Evolutionary conservation across 2,888 invertebrate species (phyloP).

Genomic region (Lasius fuliginosus): DNA sequence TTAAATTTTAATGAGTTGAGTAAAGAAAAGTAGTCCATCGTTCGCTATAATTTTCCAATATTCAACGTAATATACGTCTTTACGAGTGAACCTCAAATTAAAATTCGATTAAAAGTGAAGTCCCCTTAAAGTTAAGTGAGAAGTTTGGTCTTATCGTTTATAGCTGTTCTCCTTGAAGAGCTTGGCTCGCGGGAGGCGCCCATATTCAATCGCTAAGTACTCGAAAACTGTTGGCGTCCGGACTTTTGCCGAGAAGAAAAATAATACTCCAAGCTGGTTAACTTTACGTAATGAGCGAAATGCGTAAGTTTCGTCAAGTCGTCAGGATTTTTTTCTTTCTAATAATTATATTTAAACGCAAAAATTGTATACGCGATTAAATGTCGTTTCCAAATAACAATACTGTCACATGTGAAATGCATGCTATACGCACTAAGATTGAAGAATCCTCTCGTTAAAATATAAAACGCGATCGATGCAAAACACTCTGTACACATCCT

Average conservation of each 20-base stretch:
- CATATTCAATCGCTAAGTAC: slow-evolving; percentile 15
- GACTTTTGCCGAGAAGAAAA: neutral
- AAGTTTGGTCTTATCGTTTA: slow-evolving; percentile 36
- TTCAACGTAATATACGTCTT: neutral
- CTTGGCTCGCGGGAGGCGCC: neutral
- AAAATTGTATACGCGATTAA: neutral
- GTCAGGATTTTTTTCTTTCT: neutral
- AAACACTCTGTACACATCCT: neutral
- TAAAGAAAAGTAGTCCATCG: neutral
- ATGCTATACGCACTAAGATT: neutral
- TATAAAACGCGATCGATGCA: neutral
- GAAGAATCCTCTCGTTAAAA: slow-evolving; percentile 12
- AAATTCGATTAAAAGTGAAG: neutral
- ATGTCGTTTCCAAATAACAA: neutral
- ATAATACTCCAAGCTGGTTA: neutral
- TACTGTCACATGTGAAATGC: neutral
- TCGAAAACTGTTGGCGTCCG: neutral
- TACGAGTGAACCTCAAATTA: neutral
- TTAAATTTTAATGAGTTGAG: slow-evolving; percentile 25
- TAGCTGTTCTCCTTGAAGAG: neutral
- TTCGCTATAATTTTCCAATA: neutral
- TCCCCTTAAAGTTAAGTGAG: neutral
- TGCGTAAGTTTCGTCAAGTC: neutral
- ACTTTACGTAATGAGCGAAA: neutral
- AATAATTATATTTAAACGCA: neutral